phyloP scores from a whole-genome alignment of 1,140 invertebrate genomes.

The Hypsibius dujardini region DNA sequence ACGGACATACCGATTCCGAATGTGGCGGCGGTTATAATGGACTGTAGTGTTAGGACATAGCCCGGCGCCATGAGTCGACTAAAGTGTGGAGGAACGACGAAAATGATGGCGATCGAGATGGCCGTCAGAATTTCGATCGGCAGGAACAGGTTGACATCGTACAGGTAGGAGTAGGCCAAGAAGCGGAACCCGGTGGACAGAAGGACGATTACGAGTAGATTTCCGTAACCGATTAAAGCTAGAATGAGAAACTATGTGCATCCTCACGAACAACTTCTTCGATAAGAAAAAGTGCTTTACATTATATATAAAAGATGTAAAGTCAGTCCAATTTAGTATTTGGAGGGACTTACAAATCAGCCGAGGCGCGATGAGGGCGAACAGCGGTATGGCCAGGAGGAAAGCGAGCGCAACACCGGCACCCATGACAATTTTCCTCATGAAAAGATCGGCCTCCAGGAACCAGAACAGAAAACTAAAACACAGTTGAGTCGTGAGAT shows the following conservation, averaged over 20 bases:
- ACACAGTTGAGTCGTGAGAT: no score
- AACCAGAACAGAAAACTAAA: slow-evolving; percentile 13
- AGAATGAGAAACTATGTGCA: no score
- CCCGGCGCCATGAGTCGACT: not conserved
- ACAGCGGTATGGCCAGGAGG: not conserved
- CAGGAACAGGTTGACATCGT: not conserved
- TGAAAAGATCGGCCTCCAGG: not conserved
- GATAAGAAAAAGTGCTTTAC: no score
- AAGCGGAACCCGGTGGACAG: not conserved
- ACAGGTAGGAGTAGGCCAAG: not conserved
- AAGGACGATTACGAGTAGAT: not conserved
- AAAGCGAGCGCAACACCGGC: not conserved
- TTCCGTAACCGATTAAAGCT: not conserved
- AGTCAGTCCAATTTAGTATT: no score
- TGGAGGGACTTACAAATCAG: no score
- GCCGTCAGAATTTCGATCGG: not conserved
- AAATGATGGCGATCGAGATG: not conserved
- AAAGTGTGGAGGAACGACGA: not conserved
- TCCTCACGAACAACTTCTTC: no score
- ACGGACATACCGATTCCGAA: slow-evolving; percentile 5
- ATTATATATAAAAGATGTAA: no score
- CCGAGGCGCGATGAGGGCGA: no score
- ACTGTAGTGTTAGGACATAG: not conserved
- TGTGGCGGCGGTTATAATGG: not conserved
- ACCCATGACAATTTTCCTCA: not conserved